Evolutionary conservation across 2,888 invertebrate species (phyloP), one percentile per base, ranked within the genome.

Genomic region (Acheta domesticus): DNA sequence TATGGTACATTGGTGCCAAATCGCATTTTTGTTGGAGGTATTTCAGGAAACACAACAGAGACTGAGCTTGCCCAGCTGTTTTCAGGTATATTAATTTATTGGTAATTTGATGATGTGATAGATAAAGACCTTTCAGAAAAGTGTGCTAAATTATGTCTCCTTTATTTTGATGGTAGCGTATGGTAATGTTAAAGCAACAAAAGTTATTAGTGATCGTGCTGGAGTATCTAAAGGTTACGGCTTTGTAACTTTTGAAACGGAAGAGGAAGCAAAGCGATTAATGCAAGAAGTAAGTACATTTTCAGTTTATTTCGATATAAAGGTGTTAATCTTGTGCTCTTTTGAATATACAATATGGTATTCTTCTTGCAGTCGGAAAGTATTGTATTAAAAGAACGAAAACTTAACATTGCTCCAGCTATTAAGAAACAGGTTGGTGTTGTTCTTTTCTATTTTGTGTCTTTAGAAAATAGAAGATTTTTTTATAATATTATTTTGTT

Each of bases 11-110:
- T 97, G 82, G 96, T 98, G 84, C 97, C 97, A 81, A 97, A 97
- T 87, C 90, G 98, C 84, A 95, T 98, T 85, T 98, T 98, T 87
- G 98, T 98, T 78, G 98, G 98, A 80, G 98, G 98, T 48, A 97
- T 98, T 85, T 94, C 97, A 80, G 92, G 96, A 84, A 96, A 94
- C 85, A 97, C 97, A 76, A 96, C 96, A 77, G 98, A 97, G 88
- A 93, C 93, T 79, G 98, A 98, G 86, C 88, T 98, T 83, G 93
- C 95, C 88, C 93, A 95, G 86, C 92, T 97, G 83, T 98, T 98
- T 87, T 95, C 96, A 78, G 79, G 81, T 81, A 78, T 74, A 36
- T 36, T 36, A 5, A 36, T 36, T 8, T 36, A 8, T 36, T 8
- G 5, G 76, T 12, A 20, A 76, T 76, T 76, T 11, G 1, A n/a